A percentile compares a stretch with the other conserved stretches of the same genome.
Conservation (phyloP, 2,888 invertebrate genomes). For the Tuta absoluta region DNA sequence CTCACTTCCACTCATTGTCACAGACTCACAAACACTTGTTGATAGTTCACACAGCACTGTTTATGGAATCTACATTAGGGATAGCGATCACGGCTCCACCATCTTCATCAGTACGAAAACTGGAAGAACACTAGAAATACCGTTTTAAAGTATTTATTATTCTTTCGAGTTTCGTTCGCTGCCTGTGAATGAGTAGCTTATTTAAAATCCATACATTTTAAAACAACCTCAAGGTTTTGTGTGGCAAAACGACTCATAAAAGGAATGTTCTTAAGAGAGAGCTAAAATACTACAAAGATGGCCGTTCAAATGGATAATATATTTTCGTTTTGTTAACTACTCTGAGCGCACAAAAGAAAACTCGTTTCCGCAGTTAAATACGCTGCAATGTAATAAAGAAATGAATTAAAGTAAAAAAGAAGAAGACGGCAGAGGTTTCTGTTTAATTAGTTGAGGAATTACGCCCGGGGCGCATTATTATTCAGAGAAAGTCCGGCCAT, state of each 20-base stretch:
- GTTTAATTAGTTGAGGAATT: slow-evolving; percentile 8
- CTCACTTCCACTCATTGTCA: slow-evolving; percentile 70
- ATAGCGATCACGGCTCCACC: slow-evolving; percentile 58
- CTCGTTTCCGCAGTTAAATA: slow-evolving; percentile 33
- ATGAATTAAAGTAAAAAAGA: slow-evolving; percentile 30
- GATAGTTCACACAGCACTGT: slow-evolving; percentile 46
- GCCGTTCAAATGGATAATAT: slow-evolving; percentile 4
- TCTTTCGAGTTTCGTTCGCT: slow-evolving; percentile 36
- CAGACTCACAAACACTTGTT: slow-evolving; percentile 48
- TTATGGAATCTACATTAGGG: slow-evolving; percentile 38
- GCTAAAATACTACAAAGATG: slow-evolving; percentile 9
- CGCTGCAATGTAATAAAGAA: slow-evolving; percentile 29
- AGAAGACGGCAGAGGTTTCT: slow-evolving; percentile 23
- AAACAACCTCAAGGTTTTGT: slow-evolving; percentile 38
- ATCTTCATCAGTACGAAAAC: slow-evolving; percentile 51
- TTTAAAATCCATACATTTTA: slow-evolving; percentile 23
- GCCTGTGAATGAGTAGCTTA: slow-evolving; percentile 22
- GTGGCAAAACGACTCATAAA: slow-evolving; percentile 40
- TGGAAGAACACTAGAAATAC: slow-evolving; percentile 45
- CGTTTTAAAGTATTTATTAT: slow-evolving; percentile 40
- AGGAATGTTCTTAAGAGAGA: background rate
- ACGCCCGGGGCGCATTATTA: slow-evolving; percentile 6
- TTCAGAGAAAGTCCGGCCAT: slow-evolving; percentile 14
- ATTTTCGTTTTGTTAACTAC: background rate
- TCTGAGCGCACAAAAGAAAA: slow-evolving; percentile 16